phyloP scores from a whole-genome alignment of 2,888 invertebrate genomes.

The Bruchidius siliquastri region DNA sequence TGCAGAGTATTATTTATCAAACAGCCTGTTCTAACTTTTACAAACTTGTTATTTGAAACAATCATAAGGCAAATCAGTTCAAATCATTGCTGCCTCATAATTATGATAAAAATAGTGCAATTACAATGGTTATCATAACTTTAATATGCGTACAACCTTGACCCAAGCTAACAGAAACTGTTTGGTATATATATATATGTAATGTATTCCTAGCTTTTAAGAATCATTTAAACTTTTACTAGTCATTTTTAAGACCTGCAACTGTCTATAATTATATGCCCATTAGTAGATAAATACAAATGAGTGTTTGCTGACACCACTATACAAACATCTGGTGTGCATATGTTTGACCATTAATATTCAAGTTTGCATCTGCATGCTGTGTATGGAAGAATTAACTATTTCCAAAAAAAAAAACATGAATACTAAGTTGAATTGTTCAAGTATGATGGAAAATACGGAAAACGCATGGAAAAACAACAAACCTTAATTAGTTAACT shows the following conservation, averaged over 20 bases:
- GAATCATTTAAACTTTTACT: neutral
- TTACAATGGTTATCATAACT: neutral
- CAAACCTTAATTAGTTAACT: too few relatives aligned
- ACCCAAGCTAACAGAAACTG: neutral
- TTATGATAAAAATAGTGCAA: neutral
- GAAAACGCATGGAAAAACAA: too few relatives aligned
- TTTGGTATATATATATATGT: neutral
- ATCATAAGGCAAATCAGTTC: neutral
- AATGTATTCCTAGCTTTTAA: neutral
- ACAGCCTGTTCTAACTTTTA: too few relatives aligned
- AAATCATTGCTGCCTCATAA: constrained; percentile 6
- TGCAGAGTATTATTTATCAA: too few relatives aligned
- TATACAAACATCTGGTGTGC: neutral
- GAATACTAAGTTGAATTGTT: too few relatives aligned
- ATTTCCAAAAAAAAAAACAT: too few relatives aligned
- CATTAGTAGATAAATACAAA: neutral
- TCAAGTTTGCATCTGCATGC: neutral
- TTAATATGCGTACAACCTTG: neutral
- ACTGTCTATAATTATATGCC: neutral
- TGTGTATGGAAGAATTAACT: too few relatives aligned
- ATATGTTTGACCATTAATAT: neutral
- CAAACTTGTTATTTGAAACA: neutral
- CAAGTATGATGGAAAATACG: too few relatives aligned
- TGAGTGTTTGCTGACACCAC: neutral
- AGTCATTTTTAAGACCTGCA: neutral